A percentile compares a stretch with the other conserved stretches of the same genome.
Conservation (phyloP, 2,888 invertebrate species). For the Ptychoptera albimana region DNA sequence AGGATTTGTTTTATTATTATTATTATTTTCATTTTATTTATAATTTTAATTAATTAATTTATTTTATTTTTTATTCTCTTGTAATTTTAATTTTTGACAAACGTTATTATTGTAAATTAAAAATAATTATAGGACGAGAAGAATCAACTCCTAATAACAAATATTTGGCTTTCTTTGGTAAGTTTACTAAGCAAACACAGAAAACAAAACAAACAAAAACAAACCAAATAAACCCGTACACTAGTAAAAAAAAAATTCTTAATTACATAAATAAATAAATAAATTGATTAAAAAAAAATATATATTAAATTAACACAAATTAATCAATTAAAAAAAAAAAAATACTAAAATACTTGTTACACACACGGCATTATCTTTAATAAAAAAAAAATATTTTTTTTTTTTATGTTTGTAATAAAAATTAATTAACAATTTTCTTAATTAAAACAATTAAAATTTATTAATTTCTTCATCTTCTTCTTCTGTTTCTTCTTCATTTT, state of each 20-base stretch:
- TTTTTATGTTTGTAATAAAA: slow-evolving; percentile 4
- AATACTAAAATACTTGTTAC: slow-evolving; percentile 10
- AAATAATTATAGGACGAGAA: slow-evolving; percentile 69
- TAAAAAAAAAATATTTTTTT: slow-evolving; percentile 1
- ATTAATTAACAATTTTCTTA: slow-evolving; percentile 7
- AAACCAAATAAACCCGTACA: not conserved
- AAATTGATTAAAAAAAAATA: slow-evolving; percentile 15
- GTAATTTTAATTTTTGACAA: slow-evolving; percentile 20
- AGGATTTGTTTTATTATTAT: too few species aligned
- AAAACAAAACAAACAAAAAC: not conserved
- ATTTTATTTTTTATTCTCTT: slow-evolving; percentile 44
- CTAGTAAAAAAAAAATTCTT: too few species aligned
- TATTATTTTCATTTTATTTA: not conserved
- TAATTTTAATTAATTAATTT: not conserved
- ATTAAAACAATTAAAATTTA: too few species aligned
- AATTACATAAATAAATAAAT: slow-evolving; percentile 28
- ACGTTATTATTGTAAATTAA: not conserved
- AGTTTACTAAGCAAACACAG: slow-evolving; percentile 32
- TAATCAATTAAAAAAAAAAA: too few species aligned
- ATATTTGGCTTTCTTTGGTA: slow-evolving; percentile 92
- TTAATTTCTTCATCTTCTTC: too few species aligned
- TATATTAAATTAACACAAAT: too few species aligned
- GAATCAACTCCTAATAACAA: slow-evolving; percentile 89
- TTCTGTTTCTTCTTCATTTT: too few species aligned
- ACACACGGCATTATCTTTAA: slow-evolving; percentile 17